These are phyloP conservation scores for Sternotherus odoratus DNA, from an alignment of 2,797 vertebrate genomes.

Conservation along the genomic window DNA sequence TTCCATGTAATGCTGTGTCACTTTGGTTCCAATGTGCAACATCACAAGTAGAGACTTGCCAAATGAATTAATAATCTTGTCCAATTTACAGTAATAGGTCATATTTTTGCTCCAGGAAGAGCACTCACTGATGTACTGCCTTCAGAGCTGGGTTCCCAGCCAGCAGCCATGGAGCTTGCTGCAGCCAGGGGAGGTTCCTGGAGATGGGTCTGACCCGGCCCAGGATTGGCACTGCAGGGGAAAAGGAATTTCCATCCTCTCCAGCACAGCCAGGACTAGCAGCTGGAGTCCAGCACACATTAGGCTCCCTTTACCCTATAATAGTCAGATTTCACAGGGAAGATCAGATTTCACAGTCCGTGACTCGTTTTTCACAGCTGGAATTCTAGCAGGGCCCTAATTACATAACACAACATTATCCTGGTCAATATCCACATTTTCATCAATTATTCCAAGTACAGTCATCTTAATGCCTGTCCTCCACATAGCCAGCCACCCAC, in stretches of 20 bases:
- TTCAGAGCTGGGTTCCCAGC: background rate
- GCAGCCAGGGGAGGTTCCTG: too few species aligned
- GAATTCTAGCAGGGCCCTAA: background rate
- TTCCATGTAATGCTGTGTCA: background rate
- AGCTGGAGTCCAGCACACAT: too few species aligned
- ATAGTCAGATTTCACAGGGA: too few species aligned
- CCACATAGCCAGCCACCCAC: background rate
- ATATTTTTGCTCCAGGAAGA: background rate
- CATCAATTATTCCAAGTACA: background rate
- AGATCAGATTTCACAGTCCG: too few species aligned
- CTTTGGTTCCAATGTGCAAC: background rate
- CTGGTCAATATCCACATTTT: background rate
- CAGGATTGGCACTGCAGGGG: too few species aligned
- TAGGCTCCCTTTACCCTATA: too few species aligned
- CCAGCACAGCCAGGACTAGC: too few species aligned
- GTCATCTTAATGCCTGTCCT: background rate
- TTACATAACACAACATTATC: background rate
- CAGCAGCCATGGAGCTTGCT: too few species aligned
- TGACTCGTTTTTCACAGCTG: too few species aligned
- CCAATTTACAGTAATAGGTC: background rate
- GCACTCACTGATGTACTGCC: background rate
- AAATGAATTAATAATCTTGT: background rate
- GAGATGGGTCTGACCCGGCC: too few species aligned
- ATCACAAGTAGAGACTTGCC: background rate
- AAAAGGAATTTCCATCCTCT: too few species aligned